Evolutionary conservation across 2,797 vertebrate species (phyloP).

Genomic region (Hypotaenidia okinawae): DNA sequence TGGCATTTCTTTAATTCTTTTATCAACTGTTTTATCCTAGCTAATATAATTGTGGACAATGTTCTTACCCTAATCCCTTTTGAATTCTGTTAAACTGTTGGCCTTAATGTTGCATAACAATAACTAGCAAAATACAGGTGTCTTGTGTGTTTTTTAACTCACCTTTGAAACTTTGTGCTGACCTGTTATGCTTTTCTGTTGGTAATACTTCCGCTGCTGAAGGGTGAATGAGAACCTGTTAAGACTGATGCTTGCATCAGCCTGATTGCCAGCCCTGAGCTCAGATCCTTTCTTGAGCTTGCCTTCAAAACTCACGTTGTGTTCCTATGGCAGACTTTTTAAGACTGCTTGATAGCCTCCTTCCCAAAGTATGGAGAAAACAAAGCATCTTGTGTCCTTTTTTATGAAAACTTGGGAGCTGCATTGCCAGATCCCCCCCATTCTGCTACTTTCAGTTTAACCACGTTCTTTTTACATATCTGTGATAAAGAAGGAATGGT

Average conservation of each 20-base stretch:
- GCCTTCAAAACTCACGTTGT: neutral
- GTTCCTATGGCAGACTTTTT: too few relatives aligned
- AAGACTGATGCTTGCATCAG: accelerated
- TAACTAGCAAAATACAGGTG: conserved; percentile 12
- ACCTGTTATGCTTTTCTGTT: neutral
- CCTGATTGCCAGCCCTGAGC: neutral
- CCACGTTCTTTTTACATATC: too few relatives aligned
- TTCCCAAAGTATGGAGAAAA: too few relatives aligned
- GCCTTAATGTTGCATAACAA: conserved; percentile 6
- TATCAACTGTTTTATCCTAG: neutral
- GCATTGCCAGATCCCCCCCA: too few relatives aligned
- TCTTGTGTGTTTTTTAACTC: neutral
- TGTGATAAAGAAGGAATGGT: too few relatives aligned
- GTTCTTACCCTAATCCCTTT: neutral
- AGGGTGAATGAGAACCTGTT: neutral
- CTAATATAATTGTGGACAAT: conserved; percentile 27
- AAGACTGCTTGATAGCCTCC: too few relatives aligned
- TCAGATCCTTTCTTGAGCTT: neutral
- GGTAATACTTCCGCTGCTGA: neutral
- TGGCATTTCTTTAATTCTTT: conserved; percentile 29
- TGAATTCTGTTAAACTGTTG: neutral
- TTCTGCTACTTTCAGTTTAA: too few relatives aligned
- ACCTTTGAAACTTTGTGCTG: neutral
- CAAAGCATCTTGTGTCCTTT: too few relatives aligned
- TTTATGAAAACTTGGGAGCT: too few relatives aligned